Conservation (phyloP, 1,140 invertebrate genomes). For the Chironomus tepperi region DNA sequence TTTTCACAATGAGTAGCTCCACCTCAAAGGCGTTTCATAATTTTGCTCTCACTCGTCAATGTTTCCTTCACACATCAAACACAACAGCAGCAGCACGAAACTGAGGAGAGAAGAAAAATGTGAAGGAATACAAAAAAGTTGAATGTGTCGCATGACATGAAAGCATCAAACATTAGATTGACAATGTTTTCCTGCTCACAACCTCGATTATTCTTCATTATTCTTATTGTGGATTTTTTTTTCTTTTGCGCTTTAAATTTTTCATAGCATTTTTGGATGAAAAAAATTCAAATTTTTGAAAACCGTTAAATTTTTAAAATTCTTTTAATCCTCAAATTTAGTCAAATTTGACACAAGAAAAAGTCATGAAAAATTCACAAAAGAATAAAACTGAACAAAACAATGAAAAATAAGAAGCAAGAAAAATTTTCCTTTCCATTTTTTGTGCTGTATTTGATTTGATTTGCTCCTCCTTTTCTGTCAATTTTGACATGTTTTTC, state of each 20-base stretch:
- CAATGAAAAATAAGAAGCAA: background rate
- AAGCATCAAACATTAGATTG: background rate
- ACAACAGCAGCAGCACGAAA: background rate
- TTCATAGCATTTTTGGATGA: background rate
- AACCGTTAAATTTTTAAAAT: background rate
- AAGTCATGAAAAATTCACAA: background rate
- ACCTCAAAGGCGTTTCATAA: slow-evolving; percentile 20
- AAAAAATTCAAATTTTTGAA: background rate
- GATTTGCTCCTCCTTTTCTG: slow-evolving; percentile 20
- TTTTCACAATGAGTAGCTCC: background rate
- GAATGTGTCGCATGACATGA: background rate
- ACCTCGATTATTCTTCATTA: background rate
- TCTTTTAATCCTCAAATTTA: background rate
- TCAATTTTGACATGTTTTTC: slow-evolving; percentile 22
- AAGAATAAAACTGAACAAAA: background rate
- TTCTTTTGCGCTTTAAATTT: too few species aligned
- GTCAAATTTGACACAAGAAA: background rate
- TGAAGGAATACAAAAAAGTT: background rate
- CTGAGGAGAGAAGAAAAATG: background rate
- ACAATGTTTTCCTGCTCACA: background rate
- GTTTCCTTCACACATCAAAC: background rate
- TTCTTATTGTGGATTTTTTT: too few species aligned
- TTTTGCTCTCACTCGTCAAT: slow-evolving; percentile 16
- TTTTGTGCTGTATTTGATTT: background rate
- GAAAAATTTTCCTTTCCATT: background rate